These are phyloP conservation scores for Ctenomys sociabilis DNA, from an alignment of 2,113 vertebrate genomes.

Conservation along the genomic window DNA sequence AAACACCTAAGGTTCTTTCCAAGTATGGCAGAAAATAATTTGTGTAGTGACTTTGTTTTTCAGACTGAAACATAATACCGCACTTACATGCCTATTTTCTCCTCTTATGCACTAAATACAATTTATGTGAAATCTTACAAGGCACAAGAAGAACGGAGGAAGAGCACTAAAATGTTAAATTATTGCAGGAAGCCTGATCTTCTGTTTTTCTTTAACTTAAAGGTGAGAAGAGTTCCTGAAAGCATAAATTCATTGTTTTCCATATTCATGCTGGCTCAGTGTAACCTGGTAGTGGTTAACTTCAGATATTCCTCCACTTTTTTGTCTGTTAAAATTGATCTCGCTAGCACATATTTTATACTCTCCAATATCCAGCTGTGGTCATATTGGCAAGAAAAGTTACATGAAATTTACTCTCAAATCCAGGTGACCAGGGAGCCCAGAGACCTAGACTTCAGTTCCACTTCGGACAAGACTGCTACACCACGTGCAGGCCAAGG, in stretches of 20 bases:
- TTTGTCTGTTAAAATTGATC: slow-evolving; percentile 1
- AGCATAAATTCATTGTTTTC: background rate
- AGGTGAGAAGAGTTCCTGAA: background rate
- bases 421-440: background rate
- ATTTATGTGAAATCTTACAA: background rate
- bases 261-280: background rate
- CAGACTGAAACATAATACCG: background rate
- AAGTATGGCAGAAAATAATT: background rate
- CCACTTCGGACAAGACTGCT: background rate
- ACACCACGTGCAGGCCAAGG: background rate
- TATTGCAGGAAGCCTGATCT: background rate
- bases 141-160: background rate
- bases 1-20: background rate
- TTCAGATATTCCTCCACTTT: background rate
- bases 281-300: background rate
- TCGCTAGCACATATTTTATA: background rate
- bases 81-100: background rate
- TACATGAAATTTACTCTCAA: background rate
- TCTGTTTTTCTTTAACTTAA: background rate
- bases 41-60: background rate
- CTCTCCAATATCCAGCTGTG: background rate
- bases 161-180: background rate
- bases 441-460: background rate
- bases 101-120: background rate
- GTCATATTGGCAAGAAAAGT: slow-evolving; percentile 14